phyloP scores from a whole-genome alignment of 1,140 invertebrate species.

The Lysiphlebus fabarum region DNA sequence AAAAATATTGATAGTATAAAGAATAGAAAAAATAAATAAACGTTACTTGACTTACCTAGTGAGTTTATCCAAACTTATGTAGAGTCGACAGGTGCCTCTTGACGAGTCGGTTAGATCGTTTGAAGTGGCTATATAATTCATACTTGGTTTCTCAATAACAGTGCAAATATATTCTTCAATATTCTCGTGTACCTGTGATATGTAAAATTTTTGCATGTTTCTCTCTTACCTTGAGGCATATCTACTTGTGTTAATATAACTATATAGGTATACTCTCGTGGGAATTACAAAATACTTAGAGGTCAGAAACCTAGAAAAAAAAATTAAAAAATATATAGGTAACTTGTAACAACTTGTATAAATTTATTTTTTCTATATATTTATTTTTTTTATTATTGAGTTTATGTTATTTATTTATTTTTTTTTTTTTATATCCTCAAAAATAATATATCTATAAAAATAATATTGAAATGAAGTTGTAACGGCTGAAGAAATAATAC shows the following conservation, averaged over 20 bases:
- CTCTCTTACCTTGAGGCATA: background rate
- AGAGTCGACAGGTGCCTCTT: constrained; percentile 29
- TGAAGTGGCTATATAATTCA: constrained; percentile 31
- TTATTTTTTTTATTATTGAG: no score
- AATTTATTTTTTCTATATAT: no score
- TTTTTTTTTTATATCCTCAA: no score
- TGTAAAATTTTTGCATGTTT: constrained; percentile 21
- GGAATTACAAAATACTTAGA: background rate
- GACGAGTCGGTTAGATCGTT: constrained; percentile 25
- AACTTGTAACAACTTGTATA: no score
- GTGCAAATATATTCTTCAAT: constrained; percentile 27
- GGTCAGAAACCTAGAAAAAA: background rate
- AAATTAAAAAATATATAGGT: no score
- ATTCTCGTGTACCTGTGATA: constrained; percentile 12
- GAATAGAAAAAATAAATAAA: no score
- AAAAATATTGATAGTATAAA: constrained; percentile 25
- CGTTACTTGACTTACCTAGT: constrained; percentile 16
- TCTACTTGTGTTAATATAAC: constrained; percentile 1
- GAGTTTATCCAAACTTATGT: constrained; percentile 27
- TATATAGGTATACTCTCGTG: background rate
- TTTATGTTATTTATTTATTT: no score
- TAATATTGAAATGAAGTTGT: no score
- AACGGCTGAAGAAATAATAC: constrained; percentile 7
- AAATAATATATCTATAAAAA: no score
- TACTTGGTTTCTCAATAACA: constrained; percentile 18